Conservation (phyloP, 2,797 vertebrate genomes). For the Naso thynnoides region DNA sequence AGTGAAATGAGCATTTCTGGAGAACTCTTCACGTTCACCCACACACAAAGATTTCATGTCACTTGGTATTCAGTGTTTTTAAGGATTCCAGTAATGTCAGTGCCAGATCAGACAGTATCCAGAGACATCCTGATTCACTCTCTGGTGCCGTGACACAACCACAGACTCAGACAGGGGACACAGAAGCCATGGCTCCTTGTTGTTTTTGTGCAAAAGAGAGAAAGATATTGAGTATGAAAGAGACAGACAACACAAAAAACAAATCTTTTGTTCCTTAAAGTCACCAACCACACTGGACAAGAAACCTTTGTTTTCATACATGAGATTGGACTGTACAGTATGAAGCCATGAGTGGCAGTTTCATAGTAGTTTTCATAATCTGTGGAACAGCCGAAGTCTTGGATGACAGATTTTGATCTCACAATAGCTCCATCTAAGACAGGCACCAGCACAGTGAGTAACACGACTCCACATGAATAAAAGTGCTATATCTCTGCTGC, state of each 20-base stretch:
- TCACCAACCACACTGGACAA: slow-evolving; percentile 70
- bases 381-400: slow-evolving; percentile 46
- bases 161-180: slow-evolving; percentile 43
- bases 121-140: slow-evolving; percentile 53
- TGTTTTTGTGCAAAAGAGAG: slow-evolving; percentile 66
- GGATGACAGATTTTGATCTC: slow-evolving; percentile 62
- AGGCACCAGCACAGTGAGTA: slow-evolving; percentile 71
- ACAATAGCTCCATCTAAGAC: slow-evolving; percentile 72
- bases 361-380: slow-evolving; percentile 63
- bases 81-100: slow-evolving; percentile 39
- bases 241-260: slow-evolving; percentile 44
- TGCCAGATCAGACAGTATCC: slow-evolving; percentile 48
- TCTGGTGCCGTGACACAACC: slow-evolving; percentile 50
- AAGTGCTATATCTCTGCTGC: slow-evolving; percentile 72
- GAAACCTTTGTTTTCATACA: slow-evolving; percentile 70
- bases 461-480: slow-evolving; percentile 71
- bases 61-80: slow-evolving; percentile 47
- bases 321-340: slow-evolving; percentile 73
- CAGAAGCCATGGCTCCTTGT: slow-evolving; percentile 39
- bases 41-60: slow-evolving; percentile 65
- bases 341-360: slow-evolving; percentile 69
- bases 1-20: slow-evolving; percentile 61
- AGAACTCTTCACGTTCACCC: slow-evolving; percentile 48
- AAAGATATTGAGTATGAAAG: slow-evolving; percentile 25
- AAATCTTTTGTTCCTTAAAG: slow-evolving; percentile 51